A percentile compares a stretch with the other conserved stretches of the same genome.
Evolutionary conservation across 2,113 vertebrate species (phyloP).

Genomic region (Percopsis transmontana): DNA sequence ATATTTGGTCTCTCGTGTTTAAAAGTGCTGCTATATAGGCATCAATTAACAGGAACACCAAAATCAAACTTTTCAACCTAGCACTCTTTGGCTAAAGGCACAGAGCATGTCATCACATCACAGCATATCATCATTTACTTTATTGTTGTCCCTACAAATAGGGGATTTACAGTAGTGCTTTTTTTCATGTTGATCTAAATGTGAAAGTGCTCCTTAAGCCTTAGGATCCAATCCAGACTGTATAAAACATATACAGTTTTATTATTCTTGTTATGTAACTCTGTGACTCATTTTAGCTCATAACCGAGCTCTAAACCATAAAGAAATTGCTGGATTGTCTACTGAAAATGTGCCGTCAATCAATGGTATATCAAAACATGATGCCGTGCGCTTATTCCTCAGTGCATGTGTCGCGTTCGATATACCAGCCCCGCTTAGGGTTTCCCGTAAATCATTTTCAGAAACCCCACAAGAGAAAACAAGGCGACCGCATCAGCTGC

Average conservation of each 20-base stretch:
- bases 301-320: neutral
- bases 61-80: too few relatives aligned
- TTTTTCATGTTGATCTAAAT: too few relatives aligned
- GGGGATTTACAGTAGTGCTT: too few relatives aligned
- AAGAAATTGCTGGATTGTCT: neutral
- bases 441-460: slow-evolving; percentile 70
- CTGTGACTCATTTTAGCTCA: neutral
- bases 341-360: slow-evolving; percentile 19
- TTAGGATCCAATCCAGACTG: neutral
- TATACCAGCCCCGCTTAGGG: slow-evolving; percentile 44
- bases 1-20: too few relatives aligned
- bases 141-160: too few relatives aligned
- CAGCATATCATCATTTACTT: too few relatives aligned
- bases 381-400: slow-evolving; percentile 27
- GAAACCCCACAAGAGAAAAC: slow-evolving; percentile 72
- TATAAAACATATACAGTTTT: neutral
- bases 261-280: neutral
- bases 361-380: neutral
- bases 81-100: too few relatives aligned
- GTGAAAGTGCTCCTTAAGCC: too few relatives aligned
- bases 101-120: slow-evolving; percentile 6
- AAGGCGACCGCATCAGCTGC: slow-evolving; percentile 69
- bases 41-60: too few relatives aligned
- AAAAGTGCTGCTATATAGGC: too few relatives aligned
- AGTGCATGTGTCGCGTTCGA: slow-evolving; percentile 48